A percentile compares a stretch with the other conserved stretches of the same genome.
phyloP scores from a whole-genome alignment of 2,797 vertebrate genomes.

The Siniperca scherzeri region DNA sequence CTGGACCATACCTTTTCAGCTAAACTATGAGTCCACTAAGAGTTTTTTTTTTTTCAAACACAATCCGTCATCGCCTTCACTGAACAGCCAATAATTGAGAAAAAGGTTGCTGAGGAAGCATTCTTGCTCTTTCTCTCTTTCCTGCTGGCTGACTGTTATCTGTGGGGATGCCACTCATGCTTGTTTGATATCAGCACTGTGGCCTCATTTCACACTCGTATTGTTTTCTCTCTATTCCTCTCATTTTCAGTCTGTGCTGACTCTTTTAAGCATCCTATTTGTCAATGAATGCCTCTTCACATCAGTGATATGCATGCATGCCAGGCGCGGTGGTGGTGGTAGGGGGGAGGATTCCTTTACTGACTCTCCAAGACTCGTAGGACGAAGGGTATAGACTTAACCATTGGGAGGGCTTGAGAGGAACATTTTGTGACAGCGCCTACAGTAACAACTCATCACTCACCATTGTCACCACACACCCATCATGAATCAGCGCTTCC shows the following conservation, averaged over 20 bases:
- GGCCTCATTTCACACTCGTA: slow-evolving; percentile 47
- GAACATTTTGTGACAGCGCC: slow-evolving; percentile 76
- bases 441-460: slow-evolving; percentile 67
- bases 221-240: slow-evolving; percentile 46
- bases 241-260: slow-evolving; percentile 49
- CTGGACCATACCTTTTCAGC: slow-evolving; percentile 62
- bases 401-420: slow-evolving; percentile 56
- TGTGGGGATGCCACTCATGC: slow-evolving; percentile 49
- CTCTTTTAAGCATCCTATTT: slow-evolving; percentile 49
- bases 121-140: slow-evolving; percentile 41
- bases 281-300: slow-evolving; percentile 53
- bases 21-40: slow-evolving; percentile 65
- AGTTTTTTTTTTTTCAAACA: slow-evolving; percentile 43
- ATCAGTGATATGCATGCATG: slow-evolving; percentile 38
- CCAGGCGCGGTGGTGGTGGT: slow-evolving; percentile 21
- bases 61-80: slow-evolving; percentile 65
- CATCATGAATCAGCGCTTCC: slow-evolving; percentile 73
- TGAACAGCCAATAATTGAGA: slow-evolving; percentile 74
- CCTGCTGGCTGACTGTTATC: slow-evolving; percentile 54
- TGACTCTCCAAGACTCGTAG: slow-evolving; percentile 37
- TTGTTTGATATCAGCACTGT: slow-evolving; percentile 56
- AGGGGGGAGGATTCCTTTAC: slow-evolving; percentile 43
- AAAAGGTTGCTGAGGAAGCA: slow-evolving; percentile 70
- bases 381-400: slow-evolving; percentile 45
- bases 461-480: slow-evolving; percentile 60